A percentile compares a stretch with the other conserved stretches of the same genome.
Evolutionary conservation across 2,797 vertebrate genomes (phyloP).

Genomic region (Microhierax caerulescens): DNA sequence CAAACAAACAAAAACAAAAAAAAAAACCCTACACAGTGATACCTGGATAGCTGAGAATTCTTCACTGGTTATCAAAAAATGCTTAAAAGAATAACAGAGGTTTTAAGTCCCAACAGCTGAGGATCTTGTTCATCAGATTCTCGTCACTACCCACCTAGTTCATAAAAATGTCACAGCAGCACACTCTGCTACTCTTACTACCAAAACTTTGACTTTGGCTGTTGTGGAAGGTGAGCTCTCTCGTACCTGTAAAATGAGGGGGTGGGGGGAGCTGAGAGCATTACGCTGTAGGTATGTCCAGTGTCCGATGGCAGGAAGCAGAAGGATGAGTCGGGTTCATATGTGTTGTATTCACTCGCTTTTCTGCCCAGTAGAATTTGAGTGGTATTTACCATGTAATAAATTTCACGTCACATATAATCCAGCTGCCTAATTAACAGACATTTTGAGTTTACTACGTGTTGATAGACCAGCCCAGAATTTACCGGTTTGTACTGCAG

Average conservation of each 20-base stretch:
- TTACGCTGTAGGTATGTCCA: accelerated
- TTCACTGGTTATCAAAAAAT: background rate
- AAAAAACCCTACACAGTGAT: too few relatives aligned
- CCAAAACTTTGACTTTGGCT: background rate
- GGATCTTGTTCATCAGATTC: background rate
- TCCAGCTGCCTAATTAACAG: background rate
- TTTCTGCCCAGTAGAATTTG: background rate
- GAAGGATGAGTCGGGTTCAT: background rate
- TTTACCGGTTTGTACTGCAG: background rate
- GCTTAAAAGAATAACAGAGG: background rate
- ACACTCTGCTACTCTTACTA: background rate
- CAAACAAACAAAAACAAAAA: too few relatives aligned
- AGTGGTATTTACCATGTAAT: background rate
- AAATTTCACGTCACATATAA: background rate
- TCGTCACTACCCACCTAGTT: background rate
- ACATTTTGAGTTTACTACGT: background rate
- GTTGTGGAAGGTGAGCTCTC: background rate
- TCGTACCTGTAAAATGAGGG: background rate
- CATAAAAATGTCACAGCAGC: background rate
- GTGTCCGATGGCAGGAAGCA: background rate
- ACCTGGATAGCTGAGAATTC: background rate
- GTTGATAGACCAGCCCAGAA: background rate
- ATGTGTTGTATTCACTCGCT: background rate
- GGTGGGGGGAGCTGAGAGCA: background rate
- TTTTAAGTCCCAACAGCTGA: background rate